These are phyloP conservation scores for Panopea generosa DNA, from an alignment of 2,888 invertebrate species.

Conservation along the genomic window DNA sequence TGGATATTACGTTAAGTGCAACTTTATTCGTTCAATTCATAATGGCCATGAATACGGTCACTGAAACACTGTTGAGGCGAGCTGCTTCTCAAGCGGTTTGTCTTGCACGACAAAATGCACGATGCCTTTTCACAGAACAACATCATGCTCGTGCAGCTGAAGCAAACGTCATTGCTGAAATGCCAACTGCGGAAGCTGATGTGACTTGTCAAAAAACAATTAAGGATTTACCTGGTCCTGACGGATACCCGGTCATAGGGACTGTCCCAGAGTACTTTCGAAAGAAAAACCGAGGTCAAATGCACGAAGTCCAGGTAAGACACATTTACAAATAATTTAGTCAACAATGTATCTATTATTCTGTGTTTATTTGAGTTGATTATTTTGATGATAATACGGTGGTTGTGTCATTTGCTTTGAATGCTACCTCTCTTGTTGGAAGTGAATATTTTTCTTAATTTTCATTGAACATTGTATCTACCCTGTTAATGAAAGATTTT, in stretches of 20 bases:
- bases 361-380: too few relatives aligned
- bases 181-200: background rate
- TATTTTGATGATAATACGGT: too few relatives aligned
- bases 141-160: constrained; percentile 31
- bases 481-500: too few relatives aligned
- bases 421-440: too few relatives aligned
- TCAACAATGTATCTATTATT: too few relatives aligned
- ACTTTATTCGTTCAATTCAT: too few relatives aligned
- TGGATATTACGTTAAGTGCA: too few relatives aligned
- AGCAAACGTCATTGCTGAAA: constrained; percentile 36
- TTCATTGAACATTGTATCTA: too few relatives aligned
- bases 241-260: constrained; percentile 80
- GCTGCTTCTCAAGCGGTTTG: constrained; percentile 52
- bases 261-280: constrained; percentile 82
- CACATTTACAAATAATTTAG: too few relatives aligned
- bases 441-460: too few relatives aligned
- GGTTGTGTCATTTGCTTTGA: too few relatives aligned
- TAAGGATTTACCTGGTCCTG: constrained; percentile 80
- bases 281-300: constrained; percentile 80
- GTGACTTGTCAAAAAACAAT: constrained; percentile 60
- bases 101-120: constrained; percentile 51
- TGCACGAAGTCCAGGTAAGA: constrained; percentile 83
- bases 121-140: constrained; percentile 45
- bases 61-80: constrained; percentile 59
- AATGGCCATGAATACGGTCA: constrained; percentile 18